A percentile compares a stretch with the other conserved stretches of the same genome.
phyloP scores from a whole-genome alignment of 2,113 vertebrate species.

The Procavia capensis region DNA sequence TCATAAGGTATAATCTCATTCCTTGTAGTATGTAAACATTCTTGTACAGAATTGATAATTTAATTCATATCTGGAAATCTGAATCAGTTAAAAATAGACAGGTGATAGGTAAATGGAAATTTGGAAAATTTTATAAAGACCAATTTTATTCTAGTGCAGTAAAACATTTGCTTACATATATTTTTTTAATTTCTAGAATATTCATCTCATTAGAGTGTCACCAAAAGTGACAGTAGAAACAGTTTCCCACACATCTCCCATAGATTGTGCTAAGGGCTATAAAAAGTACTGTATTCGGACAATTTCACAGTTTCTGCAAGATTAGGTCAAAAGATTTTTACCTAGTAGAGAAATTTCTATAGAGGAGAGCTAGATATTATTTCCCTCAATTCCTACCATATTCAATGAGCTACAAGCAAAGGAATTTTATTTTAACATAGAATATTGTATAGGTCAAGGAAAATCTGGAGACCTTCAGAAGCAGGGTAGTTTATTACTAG shows the following conservation, averaged over 20 bases:
- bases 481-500: neutral
- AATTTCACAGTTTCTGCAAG: constrained; percentile 38
- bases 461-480: constrained; percentile 19
- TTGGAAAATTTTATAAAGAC: constrained; percentile 43
- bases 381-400: neutral
- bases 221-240: constrained; percentile 75
- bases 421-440: neutral
- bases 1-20: constrained; percentile 70
- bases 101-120: constrained; percentile 74
- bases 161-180: constrained; percentile 63
- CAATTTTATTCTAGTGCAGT: constrained; percentile 65
- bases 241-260: constrained; percentile 58
- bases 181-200: constrained; percentile 79
- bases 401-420: constrained; percentile 1
- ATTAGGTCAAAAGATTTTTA: constrained; percentile 57
- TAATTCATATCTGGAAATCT: constrained; percentile 61
- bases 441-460: neutral
- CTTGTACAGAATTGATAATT: constrained; percentile 64
- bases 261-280: constrained; percentile 62
- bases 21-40: constrained; percentile 64
- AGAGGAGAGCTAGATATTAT: neutral
- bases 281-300: constrained; percentile 65
- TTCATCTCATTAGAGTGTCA: constrained; percentile 73
- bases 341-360: constrained; percentile 9
- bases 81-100: constrained; percentile 68